Conservation (phyloP, 2,888 invertebrate genomes). For the Aspidiotus rigidus region DNA sequence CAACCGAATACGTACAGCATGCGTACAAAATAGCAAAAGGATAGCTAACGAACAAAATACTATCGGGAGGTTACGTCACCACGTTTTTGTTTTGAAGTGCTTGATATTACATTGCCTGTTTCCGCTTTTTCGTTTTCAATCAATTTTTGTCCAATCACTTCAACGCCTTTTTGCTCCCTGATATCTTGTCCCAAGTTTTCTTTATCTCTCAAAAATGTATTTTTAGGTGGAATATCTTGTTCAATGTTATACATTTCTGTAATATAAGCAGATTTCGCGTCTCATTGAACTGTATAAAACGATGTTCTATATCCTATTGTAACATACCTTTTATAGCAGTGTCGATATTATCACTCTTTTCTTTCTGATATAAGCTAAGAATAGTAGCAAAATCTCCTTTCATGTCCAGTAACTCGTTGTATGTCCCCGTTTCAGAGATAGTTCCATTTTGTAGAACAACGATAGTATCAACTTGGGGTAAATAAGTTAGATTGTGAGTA, state of each 20-base stretch:
- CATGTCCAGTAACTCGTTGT: constrained; percentile 75
- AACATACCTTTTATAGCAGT: constrained; percentile 37
- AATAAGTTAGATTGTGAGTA: constrained; percentile 88
- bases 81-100: no score
- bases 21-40: no score
- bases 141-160: constrained; percentile 55
- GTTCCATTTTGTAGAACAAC: constrained; percentile 78
- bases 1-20: no score
- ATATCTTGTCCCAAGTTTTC: constrained; percentile 67
- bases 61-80: no score
- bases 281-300: not conserved
- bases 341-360: constrained; percentile 41
- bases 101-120: constrained; percentile 64
- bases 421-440: constrained; percentile 82
- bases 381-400: constrained; percentile 80
- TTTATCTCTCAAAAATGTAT: constrained; percentile 45
- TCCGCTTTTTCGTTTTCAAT: constrained; percentile 85
- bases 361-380: constrained; percentile 67
- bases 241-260: not conserved
- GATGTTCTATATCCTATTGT: not conserved
- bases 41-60: no score
- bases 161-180: constrained; percentile 52
- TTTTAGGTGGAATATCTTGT: no score
- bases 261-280: not conserved
- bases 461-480: constrained; percentile 83